A percentile compares a stretch with the other conserved stretches of the same genome.
phyloP scores from a whole-genome alignment of 2,113 vertebrate species.

The Rana temporaria region DNA sequence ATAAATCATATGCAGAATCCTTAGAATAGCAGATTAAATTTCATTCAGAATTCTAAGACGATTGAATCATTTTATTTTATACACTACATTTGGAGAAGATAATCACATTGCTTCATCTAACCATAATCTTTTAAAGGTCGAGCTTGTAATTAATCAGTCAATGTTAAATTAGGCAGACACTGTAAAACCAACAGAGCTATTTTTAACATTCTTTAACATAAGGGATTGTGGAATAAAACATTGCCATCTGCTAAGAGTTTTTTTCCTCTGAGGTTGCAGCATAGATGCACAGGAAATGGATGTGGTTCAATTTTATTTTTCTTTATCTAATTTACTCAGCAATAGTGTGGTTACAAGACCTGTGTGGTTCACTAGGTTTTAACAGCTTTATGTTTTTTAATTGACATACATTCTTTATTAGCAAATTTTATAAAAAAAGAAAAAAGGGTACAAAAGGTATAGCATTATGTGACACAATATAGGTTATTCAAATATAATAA shows the following conservation, averaged over 20 bases:
- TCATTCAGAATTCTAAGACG: no score
- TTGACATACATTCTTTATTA: not conserved
- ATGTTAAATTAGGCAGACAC: not conserved
- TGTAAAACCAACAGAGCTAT: not conserved
- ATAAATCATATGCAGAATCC: no score
- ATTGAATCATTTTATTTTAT: no score
- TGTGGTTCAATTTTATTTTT: not conserved
- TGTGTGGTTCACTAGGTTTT: not conserved
- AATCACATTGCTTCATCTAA: not conserved
- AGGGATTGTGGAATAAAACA: conserved; percentile 11
- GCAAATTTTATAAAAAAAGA: no score
- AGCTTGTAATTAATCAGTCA: not conserved
- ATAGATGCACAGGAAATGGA: not conserved
- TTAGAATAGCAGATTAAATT: no score
- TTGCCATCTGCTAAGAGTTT: not conserved
- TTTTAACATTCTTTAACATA: not conserved
- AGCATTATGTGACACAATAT: no score
- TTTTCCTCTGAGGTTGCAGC: not conserved
- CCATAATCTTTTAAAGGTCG: not conserved
- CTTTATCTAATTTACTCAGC: not conserved
- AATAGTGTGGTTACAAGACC: not conserved
- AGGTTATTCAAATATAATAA: no score
- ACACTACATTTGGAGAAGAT: not conserved
- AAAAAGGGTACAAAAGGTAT: no score
- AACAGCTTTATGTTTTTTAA: not conserved